Evolutionary conservation across 2,113 vertebrate species (phyloP), one percentile per base, ranked within the genome.

Genomic region (Poicephalus meyeri): DNA sequence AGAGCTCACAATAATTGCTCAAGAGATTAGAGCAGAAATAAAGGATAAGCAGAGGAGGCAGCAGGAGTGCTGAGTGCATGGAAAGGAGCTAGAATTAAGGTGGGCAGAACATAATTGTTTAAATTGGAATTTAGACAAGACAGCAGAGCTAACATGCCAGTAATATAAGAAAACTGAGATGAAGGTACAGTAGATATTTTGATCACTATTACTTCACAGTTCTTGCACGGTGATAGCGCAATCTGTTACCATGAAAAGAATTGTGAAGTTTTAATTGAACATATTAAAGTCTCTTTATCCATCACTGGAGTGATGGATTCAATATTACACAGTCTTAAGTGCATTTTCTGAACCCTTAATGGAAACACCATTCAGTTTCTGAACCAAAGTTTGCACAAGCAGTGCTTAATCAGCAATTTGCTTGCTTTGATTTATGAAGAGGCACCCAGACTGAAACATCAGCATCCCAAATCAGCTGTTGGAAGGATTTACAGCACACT

Each of bases 201-300:
- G 76, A 95, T 94, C 63, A 41, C 84, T 94, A 42, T 60, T 86
- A 68, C 83, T 95, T 95, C 83, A 92, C 68, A 84, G 47, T 60
- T 96, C 82, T 85, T 1, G 0, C n/a, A 55, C 53, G 26, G 72
- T 80, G 79, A 77, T 53, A 92, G 78, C 80, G 88, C 13, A 94
- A 46, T 66, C 73, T 80, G 85, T 42, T 94, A 88, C 74, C 49
- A 52, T 12, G 8, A 94, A 89, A 92, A 93, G 80, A 91, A 96
- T 58, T 63, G 28, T 44, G 29, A 95, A 86, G 76, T 4, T 80
- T 93, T 92, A 95, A 91, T 60, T 93, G 63, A 94, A 80, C 21
- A 68, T 17, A 91, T 95, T 96, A 83, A 95, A 55, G 16, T 28
- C 17, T 91, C 77, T 86, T 89, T 78, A 91, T 78, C 68, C 31